phyloP scores from a whole-genome alignment of 2,888 invertebrate species.

The Chymomyza caudatula region DNA sequence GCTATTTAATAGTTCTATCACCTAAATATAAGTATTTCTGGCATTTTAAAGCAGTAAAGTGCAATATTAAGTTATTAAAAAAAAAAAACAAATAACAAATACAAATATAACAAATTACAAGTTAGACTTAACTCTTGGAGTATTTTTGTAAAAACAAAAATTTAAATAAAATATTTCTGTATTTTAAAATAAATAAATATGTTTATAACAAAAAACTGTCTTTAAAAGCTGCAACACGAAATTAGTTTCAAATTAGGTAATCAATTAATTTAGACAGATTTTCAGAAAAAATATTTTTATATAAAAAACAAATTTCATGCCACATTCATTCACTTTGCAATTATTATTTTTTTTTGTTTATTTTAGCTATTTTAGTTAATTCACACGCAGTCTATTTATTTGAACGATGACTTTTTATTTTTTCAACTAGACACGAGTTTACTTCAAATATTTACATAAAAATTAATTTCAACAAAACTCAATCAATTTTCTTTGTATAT shows the following conservation, averaged over 20 bases:
- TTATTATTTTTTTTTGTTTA: conserved; percentile 33
- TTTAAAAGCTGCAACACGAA: no score
- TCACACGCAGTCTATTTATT: conserved; percentile 45
- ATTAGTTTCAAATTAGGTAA: not conserved
- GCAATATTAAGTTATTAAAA: no score
- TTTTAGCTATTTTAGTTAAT: conserved; percentile 52
- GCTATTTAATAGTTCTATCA: not conserved
- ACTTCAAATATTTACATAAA: conserved; percentile 11
- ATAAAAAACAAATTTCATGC: no score
- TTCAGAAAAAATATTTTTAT: not conserved
- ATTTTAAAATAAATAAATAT: not conserved
- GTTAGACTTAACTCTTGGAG: not conserved
- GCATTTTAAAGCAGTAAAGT: not conserved
- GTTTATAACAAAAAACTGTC: not conserved
- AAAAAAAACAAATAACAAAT: not conserved
- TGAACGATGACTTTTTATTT: conserved; percentile 33
- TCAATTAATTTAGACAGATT: not conserved
- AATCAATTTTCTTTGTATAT: conserved; percentile 2
- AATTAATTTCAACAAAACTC: conserved; percentile 9
- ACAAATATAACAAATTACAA: not conserved
- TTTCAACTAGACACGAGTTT: conserved; percentile 18
- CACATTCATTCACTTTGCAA: not conserved
- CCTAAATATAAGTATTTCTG: not conserved
- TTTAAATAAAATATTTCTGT: not conserved
- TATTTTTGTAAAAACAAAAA: not conserved